phyloP scores from a whole-genome alignment of 2,113 vertebrate genomes.

The Rhinolophus sinicus region DNA sequence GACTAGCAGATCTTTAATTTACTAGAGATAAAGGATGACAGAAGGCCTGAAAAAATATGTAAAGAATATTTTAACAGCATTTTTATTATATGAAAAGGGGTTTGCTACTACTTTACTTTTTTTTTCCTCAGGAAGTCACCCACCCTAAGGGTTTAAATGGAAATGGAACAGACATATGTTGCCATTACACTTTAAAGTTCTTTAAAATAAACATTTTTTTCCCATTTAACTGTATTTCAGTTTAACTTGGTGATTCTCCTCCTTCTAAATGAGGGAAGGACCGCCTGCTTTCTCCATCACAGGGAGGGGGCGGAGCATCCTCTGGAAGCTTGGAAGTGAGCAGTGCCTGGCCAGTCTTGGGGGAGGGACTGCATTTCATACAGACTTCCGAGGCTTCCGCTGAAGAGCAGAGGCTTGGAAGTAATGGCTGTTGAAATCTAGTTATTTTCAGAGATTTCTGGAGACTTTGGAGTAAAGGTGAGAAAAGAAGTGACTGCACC shows the following conservation, averaged over 20 bases:
- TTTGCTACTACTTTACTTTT: neutral
- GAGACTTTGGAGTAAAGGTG: constrained; percentile 47
- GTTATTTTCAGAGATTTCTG: constrained; percentile 29
- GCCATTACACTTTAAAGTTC: neutral
- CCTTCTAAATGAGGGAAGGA: neutral
- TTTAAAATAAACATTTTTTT: constrained; percentile 21
- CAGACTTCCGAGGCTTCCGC: constrained; percentile 22
- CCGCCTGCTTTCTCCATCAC: constrained; percentile 40
- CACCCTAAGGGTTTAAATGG: neutral
- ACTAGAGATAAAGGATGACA: neutral
- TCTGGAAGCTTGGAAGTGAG: neutral
- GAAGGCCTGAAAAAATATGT: neutral
- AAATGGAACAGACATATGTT: constrained; percentile 5
- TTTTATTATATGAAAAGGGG: neutral
- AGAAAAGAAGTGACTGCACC: neutral
- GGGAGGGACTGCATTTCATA: neutral
- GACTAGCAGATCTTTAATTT: constrained; percentile 8
- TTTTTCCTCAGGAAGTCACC: neutral
- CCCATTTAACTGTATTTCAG: neutral
- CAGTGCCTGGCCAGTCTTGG: neutral
- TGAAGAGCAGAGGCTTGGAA: constrained; percentile 1
- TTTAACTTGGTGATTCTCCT: neutral
- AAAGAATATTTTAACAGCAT: neutral
- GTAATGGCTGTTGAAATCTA: constrained; percentile 55
- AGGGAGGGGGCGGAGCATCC: constrained; percentile 46